Evolutionary conservation across 2,888 invertebrate genomes (phyloP).

Genomic region (Drosophila mimica): DNA sequence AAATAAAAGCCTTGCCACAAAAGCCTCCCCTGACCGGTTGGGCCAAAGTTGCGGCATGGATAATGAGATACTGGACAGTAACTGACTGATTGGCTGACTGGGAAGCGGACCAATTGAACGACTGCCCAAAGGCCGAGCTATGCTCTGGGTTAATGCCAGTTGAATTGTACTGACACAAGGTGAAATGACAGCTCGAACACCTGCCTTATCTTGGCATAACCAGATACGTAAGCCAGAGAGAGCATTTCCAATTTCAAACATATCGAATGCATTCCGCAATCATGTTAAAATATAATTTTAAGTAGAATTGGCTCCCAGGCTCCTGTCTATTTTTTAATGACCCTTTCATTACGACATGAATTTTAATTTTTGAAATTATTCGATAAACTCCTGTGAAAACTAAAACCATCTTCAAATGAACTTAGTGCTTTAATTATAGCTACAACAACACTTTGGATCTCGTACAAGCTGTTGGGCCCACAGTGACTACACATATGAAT

Average conservation of each 20-base stretch:
- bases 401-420: not conserved
- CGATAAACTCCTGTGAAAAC: not conserved
- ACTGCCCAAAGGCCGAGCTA: slow-evolving; percentile 2
- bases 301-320: not conserved
- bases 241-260: not conserved
- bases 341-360: not conserved
- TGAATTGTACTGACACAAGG: not conserved
- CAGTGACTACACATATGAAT: not conserved
- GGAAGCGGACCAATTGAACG: not conserved
- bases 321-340: not conserved
- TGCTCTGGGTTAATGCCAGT: not conserved
- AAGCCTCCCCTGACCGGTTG: slow-evolving; percentile 12
- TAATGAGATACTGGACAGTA: slow-evolving; percentile 50
- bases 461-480: not conserved
- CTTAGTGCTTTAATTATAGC: not conserved
- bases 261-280: not conserved
- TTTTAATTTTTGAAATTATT: not conserved
- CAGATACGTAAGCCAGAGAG: not conserved
- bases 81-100: slow-evolving; percentile 17
- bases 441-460: not conserved
- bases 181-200: not conserved
- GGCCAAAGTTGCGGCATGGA: slow-evolving; percentile 39
- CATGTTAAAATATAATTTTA: not conserved
- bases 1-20: slow-evolving; percentile 56
- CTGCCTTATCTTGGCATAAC: not conserved